phyloP scores from a whole-genome alignment of 2,797 vertebrate genomes.

The Pseudochromis fuscus region DNA sequence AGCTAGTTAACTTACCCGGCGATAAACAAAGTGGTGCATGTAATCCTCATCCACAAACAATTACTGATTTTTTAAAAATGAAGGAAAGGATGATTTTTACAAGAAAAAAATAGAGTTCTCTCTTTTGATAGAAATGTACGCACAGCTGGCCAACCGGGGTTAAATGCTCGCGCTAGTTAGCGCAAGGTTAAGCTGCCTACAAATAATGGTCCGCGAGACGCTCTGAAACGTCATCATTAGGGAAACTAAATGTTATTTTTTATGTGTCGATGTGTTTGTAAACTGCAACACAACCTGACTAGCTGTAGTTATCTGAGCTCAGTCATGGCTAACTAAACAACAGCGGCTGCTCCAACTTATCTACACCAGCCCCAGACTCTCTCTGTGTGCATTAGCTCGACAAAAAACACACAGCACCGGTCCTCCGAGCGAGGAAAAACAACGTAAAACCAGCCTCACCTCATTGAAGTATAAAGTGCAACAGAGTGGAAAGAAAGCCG shows the following conservation, averaged over 20 bases:
- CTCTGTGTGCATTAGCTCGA: conserved; percentile 24
- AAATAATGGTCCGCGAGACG: background rate
- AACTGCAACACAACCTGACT: conserved; percentile 18
- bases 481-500: conserved; percentile 86
- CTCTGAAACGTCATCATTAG: background rate
- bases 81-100: fast-evolving
- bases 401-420: conserved; percentile 9
- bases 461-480: conserved; percentile 89
- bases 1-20: conserved; percentile 26
- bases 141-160: conserved; percentile 48
- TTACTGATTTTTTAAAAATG: fast-evolving
- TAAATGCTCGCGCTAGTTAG: conserved; percentile 54
- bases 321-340: conserved; percentile 69
- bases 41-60: fast-evolving
- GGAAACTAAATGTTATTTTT: too few relatives aligned
- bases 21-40: fast-evolving
- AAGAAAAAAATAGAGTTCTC: background rate
- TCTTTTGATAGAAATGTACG: conserved; percentile 15
- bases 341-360: conserved; percentile 67
- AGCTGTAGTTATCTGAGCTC: conserved; percentile 24
- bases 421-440: background rate
- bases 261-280: background rate
- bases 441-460: conserved; percentile 66
- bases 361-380: conserved; percentile 52
- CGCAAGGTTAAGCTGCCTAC: conserved; percentile 53